phyloP scores from a whole-genome alignment of 1,140 invertebrate genomes.

The Micrasema minimum region DNA sequence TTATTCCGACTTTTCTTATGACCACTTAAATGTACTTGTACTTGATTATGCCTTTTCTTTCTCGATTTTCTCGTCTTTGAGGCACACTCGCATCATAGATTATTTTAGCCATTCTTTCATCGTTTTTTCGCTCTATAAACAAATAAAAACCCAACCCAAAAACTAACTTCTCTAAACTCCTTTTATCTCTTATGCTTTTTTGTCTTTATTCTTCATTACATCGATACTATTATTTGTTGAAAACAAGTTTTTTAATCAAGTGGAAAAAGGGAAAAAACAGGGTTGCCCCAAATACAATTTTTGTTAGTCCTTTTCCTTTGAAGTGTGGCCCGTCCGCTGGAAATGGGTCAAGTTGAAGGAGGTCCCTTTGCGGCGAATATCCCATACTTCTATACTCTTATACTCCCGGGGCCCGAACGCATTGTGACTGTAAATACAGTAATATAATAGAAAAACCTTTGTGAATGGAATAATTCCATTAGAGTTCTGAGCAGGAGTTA shows the following conservation, averaged over 20 bases:
- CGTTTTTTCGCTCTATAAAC: too few relatives aligned
- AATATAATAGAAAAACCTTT: constrained; percentile 20
- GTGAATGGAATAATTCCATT: constrained; percentile 22
- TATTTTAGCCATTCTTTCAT: too few relatives aligned
- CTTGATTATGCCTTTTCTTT: too few relatives aligned
- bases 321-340: not conserved
- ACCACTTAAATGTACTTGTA: too few relatives aligned
- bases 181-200: not conserved
- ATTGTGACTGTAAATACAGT: too few relatives aligned
- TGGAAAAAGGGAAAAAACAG: not conserved
- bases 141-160: not conserved
- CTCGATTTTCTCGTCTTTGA: too few relatives aligned
- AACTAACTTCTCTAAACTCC: not conserved
- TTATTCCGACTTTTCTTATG: too few relatives aligned
- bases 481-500: not conserved
- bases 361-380: constrained; percentile 7
- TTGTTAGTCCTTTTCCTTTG: not conserved
- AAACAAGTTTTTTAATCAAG: not conserved
- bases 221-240: not conserved
- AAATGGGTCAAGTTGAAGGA: constrained; percentile 31
- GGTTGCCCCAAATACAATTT: not conserved
- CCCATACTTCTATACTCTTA: too few relatives aligned
- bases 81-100: too few relatives aligned
- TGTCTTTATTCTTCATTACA: not conserved
- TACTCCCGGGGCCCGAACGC: too few relatives aligned